Base-by-base conservation (phyloP, 37 sponge, comb jelly and placozoan genomes). In the Dysidea cf. avara region DNA sequence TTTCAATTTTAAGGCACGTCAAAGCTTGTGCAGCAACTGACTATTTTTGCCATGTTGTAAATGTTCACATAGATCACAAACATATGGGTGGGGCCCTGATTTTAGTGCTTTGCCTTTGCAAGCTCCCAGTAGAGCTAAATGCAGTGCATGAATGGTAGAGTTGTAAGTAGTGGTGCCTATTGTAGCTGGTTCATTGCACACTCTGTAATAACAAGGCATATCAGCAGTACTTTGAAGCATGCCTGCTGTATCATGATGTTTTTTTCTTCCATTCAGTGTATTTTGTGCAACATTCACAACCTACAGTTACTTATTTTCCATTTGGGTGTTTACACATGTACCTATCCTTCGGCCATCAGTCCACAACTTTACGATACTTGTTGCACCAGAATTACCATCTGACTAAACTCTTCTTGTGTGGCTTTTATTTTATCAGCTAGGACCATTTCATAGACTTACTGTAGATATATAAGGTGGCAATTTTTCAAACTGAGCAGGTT, bases 121-220 rank as follows among this genome's bases (percentile, higher is more conserved):
- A 28, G 11, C 17, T 58, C 25, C 60, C 25, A 12, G 11, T 11
- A 9, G 14, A 18, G 60, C 60, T 7, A 12, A 25, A 14, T 11
- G 11, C 17, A 58, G 14, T 21, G 60, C 60, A 11, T 58, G 17
- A 11, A 58, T 18, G 28, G 11, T n/a, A n/a, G n/a, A n/a, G n/a
- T 58, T 58, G 60, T 14, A 58, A n/a, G 22, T 30, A n/a, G n/a
- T n/a, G n/a, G n/a, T n/a, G n/a, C n/a, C n/a, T n/a, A n/a, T n/a
- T n/a, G n/a, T n/a, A n/a, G n/a, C n/a, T n/a, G n/a, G n/a, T n/a
- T n/a, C 60, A 12, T 11, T 58, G 28, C 60, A n/a, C 14, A 58
- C 60, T 30, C 25, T 58, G 60, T 58, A 58, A 30, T 58, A 58
- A 30, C 25, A 58, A 58, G 60, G 60, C n/a, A n/a, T 58, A 14